A percentile compares a stretch with the other conserved stretches of the same genome.
These are phyloP conservation scores for Drosophila falleni DNA, from an alignment of 2,888 invertebrate genomes.

Conservation along the genomic window DNA sequence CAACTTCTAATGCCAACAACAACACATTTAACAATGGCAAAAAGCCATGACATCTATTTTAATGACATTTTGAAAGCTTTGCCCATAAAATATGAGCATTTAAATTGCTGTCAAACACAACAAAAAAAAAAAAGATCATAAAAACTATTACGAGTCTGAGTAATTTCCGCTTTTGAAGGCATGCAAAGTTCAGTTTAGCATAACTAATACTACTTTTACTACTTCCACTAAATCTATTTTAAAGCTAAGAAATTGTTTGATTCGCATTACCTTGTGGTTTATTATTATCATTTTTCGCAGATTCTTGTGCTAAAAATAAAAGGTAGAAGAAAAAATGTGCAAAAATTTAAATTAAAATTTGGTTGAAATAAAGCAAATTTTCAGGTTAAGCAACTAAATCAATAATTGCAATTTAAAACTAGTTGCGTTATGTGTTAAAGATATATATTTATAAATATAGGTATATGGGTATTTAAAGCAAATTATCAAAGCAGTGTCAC, in stretches of 20 bases:
- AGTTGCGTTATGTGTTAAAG: background rate
- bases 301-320: constrained; percentile 84
- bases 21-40: constrained; percentile 3
- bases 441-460: background rate
- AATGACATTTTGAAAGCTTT: constrained; percentile 73
- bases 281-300: constrained; percentile 84
- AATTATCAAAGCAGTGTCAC: background rate
- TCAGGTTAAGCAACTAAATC: constrained; percentile 24
- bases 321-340: constrained; percentile 62
- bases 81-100: constrained; percentile 70
- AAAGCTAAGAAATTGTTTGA: constrained; percentile 15
- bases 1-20: constrained; percentile 42
- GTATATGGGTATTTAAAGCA: background rate
- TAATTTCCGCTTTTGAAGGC: constrained; percentile 44
- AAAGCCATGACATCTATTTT: constrained; percentile 60
- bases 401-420: constrained; percentile 25
- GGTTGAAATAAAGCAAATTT: constrained; percentile 25
- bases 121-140: constrained; percentile 1
- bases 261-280: constrained; percentile 83
- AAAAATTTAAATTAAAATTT: constrained; percentile 53
- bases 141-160: constrained; percentile 50
- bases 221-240: constrained; percentile 11
- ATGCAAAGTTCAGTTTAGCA: constrained; percentile 32
- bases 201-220: constrained; percentile 3
- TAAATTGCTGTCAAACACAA: constrained; percentile 61